Evolutionary conservation across 2,797 vertebrate species (phyloP), one percentile per base, ranked within the genome.

Genomic region (Crocodylus rhombifer): DNA sequence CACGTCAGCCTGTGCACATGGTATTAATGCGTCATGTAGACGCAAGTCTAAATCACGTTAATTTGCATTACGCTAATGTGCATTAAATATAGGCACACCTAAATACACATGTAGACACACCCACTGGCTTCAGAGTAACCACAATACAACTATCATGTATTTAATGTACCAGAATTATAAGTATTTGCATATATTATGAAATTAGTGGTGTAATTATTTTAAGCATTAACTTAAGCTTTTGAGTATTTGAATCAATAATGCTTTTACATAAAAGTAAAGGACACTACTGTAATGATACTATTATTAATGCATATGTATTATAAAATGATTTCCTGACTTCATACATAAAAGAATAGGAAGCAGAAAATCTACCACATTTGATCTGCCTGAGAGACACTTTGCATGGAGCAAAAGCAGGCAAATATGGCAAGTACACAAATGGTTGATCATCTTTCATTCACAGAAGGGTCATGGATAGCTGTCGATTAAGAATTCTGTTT

Each of bases 291-390:
- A 69, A 36, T 30, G 21, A 36, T 36, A 33, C 33, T 69, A 33
- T 81, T 55, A 64, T 63, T 18, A 89, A 88, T 73, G 1, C 5
- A 30, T 73, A 30, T 64, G 30, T 86, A 74, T 76, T 91, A 86
- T 77, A 57, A 93, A 93, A 36, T 21, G 14, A 30, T 76, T 42
- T 86, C 5, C 26, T 86, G 60, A 64, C 76, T 92, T 94, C 92
- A 71, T 82, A 73, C 73, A 58, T 33, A 51, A 67, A 51, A 16
- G 63, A 18, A 6, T 62, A 51, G 28, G 89, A 87, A 79, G 6
- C 73, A 89, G 87, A 84, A 1, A 61, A 78, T 17, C 16, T n/a
- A 15, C 6, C 77, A 28, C 5, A 77, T 86, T 93, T 65, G 33
- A 75, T 69, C 14, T 87, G 65, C n/a, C 20, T 91, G 77, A 74